phyloP scores from a whole-genome alignment of 2,797 vertebrate genomes.

The Simalia tracyae region DNA sequence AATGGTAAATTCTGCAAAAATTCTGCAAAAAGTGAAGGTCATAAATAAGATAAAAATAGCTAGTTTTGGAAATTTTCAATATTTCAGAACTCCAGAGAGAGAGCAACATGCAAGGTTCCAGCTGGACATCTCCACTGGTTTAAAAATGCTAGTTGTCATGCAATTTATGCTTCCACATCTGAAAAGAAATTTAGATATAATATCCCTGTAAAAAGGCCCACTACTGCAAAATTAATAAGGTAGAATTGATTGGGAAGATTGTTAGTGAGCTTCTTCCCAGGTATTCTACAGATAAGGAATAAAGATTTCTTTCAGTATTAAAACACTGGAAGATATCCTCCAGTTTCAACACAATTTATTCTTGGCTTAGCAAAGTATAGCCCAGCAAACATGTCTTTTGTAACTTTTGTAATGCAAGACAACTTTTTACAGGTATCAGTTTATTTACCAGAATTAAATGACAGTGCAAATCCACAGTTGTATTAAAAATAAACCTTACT shows the following conservation, averaged over 20 bases:
- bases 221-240: not conserved
- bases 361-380: accelerated
- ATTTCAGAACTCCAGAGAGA: not conserved
- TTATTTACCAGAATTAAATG: not conserved
- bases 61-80: not conserved
- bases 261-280: not conserved
- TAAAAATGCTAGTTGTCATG: not conserved
- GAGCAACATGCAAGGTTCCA: not conserved
- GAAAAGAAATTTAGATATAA: not conserved
- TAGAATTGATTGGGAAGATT: not conserved
- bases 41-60: not conserved
- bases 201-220: not conserved
- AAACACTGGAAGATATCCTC: not conserved
- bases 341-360: not conserved
- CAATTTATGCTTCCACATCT: not conserved
- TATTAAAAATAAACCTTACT: not conserved
- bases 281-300: not conserved
- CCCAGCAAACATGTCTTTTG: not conserved
- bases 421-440: not conserved
- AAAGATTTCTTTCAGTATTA: not conserved
- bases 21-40: not conserved
- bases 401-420: not conserved
- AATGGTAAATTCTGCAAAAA: not conserved
- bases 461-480: not conserved
- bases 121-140: not conserved